These are phyloP conservation scores for Orthochromis malagaraziensis DNA, from an alignment of 2,113 vertebrate species.

Conservation along the genomic window DNA sequence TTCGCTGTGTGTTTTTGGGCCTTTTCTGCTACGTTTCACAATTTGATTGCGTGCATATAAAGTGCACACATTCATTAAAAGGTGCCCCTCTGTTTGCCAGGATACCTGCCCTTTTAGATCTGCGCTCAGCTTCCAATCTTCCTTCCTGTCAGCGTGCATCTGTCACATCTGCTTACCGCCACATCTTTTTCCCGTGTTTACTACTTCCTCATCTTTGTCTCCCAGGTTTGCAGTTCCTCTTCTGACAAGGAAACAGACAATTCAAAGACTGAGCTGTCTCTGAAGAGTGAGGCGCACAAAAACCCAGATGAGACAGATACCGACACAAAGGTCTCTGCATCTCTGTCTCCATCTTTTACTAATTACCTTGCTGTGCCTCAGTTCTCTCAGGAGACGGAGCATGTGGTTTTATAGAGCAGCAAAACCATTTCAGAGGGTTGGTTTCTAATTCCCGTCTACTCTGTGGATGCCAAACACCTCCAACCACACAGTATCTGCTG, in stretches of 20 bases:
- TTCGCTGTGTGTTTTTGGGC: background rate
- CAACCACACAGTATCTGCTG: background rate
- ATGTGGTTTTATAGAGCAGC: background rate
- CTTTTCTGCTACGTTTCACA: background rate
- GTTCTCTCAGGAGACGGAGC: background rate
- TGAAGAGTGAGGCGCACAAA: background rate
- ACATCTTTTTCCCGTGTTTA: background rate
- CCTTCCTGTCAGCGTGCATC: background rate
- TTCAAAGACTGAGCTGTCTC: background rate
- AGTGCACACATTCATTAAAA: background rate
- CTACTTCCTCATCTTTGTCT: conserved; percentile 10
- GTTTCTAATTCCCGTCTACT: background rate
- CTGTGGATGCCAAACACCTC: background rate
- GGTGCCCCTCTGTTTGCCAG: background rate
- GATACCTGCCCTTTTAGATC: background rate
- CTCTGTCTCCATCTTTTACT: background rate
- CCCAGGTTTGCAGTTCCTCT: background rate
- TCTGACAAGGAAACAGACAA: background rate
- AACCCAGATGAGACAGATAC: background rate
- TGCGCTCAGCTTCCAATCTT: background rate
- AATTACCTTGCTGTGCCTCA: background rate
- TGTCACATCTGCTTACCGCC: background rate
- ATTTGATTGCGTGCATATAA: background rate
- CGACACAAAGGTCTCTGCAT: background rate
- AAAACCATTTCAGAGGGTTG: background rate